Base-by-base conservation (phyloP, 2,113 vertebrate species). In the Otis tarda region DNA sequence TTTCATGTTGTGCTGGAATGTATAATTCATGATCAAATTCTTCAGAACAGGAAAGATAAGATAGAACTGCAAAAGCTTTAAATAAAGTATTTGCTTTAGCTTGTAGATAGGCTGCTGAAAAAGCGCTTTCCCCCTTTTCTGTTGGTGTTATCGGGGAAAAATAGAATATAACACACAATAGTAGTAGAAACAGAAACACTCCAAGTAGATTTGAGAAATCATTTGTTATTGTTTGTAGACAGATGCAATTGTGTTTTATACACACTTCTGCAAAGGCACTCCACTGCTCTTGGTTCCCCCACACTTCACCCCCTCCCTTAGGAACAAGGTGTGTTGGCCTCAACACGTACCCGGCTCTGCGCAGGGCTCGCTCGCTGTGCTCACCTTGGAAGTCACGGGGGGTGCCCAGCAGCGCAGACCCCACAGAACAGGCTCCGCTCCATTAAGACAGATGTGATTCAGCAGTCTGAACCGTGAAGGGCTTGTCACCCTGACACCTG, bases 1-100 rank as follows among this genome's bases (percentile, higher is more conserved):
- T 97, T 98, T 98, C 94, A 97, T 97, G 94, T 91, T 50, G 27
- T 95, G 85, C 73, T 91, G 74, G 74, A 92, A 98, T 98, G 97
- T 91, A 97, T 98, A 97, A 98, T 98, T 98, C 96, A 98, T 97
- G 65, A 97, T 84, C 86, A 95, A 95, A 95, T 90, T 90, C 78
- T 97, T 97, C 92, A 97, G 97, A 98, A 97, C 90, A 84, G 91
- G 94, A 96, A 78, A 97, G 96, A 97, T 96, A 97, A 97, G 90
- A 97, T n/a, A 79, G 55, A 86, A 39, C 74, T 55, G 83, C 79
- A 95, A 97, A 97, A 94, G 67, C 79, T 95, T 93, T 92, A 96
- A 95, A 93, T 95, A 92, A 97, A 97, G 89, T 95, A 94, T 97
- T 97, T 97, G 96, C 93, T 98, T 84, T 92, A 82, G 37, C 83